These are phyloP conservation scores for Pyrrhia umbra DNA, from an alignment of 2,888 invertebrate species.

Conservation along the genomic window DNA sequence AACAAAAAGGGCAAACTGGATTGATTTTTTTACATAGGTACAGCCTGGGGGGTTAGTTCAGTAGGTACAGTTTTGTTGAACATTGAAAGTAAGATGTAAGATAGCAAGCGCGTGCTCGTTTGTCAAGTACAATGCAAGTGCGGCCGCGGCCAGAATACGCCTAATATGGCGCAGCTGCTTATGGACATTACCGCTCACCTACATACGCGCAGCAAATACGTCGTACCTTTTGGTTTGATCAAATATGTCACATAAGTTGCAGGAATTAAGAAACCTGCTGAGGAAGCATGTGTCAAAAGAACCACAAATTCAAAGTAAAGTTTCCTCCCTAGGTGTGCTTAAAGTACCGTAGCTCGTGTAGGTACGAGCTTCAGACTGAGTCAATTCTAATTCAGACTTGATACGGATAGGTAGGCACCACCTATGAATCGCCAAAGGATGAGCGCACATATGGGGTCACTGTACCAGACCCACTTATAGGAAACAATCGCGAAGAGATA, in stretches of 20 bases:
- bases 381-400: no score
- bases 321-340: no score
- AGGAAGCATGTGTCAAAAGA: no score
- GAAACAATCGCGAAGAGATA: no score
- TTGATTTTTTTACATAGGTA: no score
- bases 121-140: conserved; percentile 10
- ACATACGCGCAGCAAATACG: conserved; percentile 54
- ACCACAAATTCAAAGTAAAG: neutral
- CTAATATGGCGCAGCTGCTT: conserved; percentile 70
- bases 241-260: conserved; percentile 12
- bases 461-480: no score
- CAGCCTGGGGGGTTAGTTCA: no score
- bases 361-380: no score
- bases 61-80: neutral
- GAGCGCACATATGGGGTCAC: no score
- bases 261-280: conserved; percentile 1
- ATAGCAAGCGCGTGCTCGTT: neutral
- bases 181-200: conserved; percentile 74
- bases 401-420: no score
- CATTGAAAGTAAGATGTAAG: neutral
- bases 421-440: no score
- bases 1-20: conserved; percentile 2
- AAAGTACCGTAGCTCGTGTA: no score
- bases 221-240: conserved; percentile 34
- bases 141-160: conserved; percentile 61